Percentiles rank a stretch among this genome's conserved stretches.
These are phyloP conservation scores for Chelon labrosus DNA, from an alignment of 2,797 vertebrate genomes.

Conservation along the genomic window DNA sequence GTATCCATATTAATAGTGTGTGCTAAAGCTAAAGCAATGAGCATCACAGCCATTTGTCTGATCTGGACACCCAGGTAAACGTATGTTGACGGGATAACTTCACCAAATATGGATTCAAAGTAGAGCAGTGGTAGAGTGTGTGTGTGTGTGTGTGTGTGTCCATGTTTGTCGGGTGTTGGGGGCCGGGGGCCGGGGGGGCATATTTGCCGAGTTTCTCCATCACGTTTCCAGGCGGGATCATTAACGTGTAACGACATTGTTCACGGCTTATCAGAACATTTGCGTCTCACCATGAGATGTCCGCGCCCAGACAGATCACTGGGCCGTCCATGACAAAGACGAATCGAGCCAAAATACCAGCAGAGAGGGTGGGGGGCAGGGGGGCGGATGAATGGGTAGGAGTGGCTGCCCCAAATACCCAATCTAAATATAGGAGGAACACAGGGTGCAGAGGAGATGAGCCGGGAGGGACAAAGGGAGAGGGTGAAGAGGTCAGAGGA, in stretches of 20 bases:
- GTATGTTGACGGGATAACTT: too few relatives aligned
- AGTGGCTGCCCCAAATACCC: conserved; percentile 59
- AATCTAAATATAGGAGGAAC: conserved; percentile 69
- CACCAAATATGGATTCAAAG: background rate
- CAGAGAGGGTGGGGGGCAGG: conserved; percentile 18
- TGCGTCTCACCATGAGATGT: conserved; percentile 77
- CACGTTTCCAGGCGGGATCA: conserved; percentile 64
- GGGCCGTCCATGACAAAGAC: conserved; percentile 70
- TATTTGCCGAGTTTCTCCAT: conserved; percentile 40
- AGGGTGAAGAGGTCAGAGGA: conserved; percentile 26
- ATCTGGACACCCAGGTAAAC: too few relatives aligned
- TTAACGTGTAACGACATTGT: conserved; percentile 84
- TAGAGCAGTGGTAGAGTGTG: background rate
- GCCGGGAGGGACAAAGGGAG: conserved; percentile 40
- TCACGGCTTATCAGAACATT: conserved; percentile 86
- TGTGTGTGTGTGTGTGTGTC: conserved; percentile 6
- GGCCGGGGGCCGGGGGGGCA: background rate
- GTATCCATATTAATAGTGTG: too few relatives aligned
- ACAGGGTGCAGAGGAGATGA: conserved; percentile 36
- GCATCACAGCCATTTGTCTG: too few relatives aligned
- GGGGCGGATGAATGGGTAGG: background rate
- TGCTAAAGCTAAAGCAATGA: too few relatives aligned
- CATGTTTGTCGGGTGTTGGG: background rate
- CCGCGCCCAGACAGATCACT: conserved; percentile 64
- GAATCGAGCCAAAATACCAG: conserved; percentile 73